Evolutionary conservation across 1,140 invertebrate genomes (phyloP), one percentile per base, ranked within the genome.

Genomic region (Zaprionus taronus): DNA sequence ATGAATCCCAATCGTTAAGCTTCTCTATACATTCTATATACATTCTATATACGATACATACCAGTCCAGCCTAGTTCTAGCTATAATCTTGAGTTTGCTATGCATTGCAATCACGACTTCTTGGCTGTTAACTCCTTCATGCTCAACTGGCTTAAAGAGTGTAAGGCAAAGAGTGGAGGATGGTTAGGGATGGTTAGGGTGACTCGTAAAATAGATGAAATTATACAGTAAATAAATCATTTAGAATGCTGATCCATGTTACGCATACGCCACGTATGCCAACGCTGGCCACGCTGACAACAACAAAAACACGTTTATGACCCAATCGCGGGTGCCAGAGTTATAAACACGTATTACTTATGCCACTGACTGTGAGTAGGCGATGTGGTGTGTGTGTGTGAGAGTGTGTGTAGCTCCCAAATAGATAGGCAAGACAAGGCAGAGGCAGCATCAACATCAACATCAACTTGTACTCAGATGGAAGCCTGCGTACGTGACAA

Each of bases 331-430:
- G 69, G 31, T 51, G 36, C 47, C 51, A 65, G 58, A 83, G 80
- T 80, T 89, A 89, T 86, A 89, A 89, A 89, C 83, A 86, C 84
- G 84, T 86, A 87, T 87, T 85, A 85, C 79, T 44, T 64, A 63
- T 60, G 57, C 31, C 14, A 11, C 38, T 14, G 22, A 26, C n/a
- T 34, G 31, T 34, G 31, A 34, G 31, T 34, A 34, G 31, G 9
- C 31, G 31, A 4, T 20, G 56, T 20, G 14, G 22, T 28, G 56
- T 15, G 17, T 22, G 15, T 14, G 31, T 58, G 15, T 61, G 24
- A 17, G 58, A 14, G 15, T 28, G 60, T 20, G 24, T 47, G n/a
- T 62, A 2, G 31, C 60, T 51, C 38, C 64, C 72, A 64, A 76
- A 76, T 56, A 71, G 55, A 65, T 55, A 53, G 31, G 20, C 62